phyloP scores from a whole-genome alignment of 2,797 vertebrate species.

The Lacerta agilis region DNA sequence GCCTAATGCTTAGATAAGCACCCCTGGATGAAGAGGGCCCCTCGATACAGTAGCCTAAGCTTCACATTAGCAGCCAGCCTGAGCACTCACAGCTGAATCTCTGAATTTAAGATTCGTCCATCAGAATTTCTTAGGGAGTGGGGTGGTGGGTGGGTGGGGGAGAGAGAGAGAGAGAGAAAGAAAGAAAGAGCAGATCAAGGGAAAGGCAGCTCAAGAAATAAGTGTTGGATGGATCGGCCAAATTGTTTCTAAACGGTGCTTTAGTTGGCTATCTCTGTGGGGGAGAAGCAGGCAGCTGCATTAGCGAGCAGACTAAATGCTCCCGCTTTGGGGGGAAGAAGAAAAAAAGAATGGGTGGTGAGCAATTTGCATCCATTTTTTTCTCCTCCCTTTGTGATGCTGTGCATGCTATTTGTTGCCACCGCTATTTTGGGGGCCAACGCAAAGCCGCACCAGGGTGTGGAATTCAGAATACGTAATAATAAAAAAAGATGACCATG shows the following conservation, averaged over 20 bases:
- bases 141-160: neutral
- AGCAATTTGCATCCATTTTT: constrained; percentile 62
- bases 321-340: constrained; percentile 35
- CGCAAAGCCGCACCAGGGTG: constrained; percentile 46
- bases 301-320: constrained; percentile 58
- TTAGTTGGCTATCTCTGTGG: constrained; percentile 64
- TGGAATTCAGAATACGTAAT: constrained; percentile 33
- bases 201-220: neutral
- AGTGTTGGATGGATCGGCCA: constrained; percentile 63
- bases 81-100: constrained; percentile 30
- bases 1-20: constrained; percentile 5
- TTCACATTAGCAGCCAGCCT: neutral
- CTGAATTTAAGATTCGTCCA: constrained; percentile 49
- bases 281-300: constrained; percentile 68
- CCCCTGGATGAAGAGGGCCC: constrained; percentile 12
- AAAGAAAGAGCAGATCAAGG: neutral
- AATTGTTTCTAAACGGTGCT: constrained; percentile 72
- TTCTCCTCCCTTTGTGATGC: neutral
- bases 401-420: constrained; percentile 42
- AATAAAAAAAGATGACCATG: constrained; percentile 12
- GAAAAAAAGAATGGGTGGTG: constrained; percentile 53
- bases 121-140: constrained; percentile 57
- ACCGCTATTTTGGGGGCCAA: constrained; percentile 61
- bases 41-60: neutral
- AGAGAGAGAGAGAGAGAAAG: neutral